Evolutionary conservation across 2,797 vertebrate species (phyloP), one percentile per base, ranked within the genome.

Genomic region (Calcarius lapponicus): DNA sequence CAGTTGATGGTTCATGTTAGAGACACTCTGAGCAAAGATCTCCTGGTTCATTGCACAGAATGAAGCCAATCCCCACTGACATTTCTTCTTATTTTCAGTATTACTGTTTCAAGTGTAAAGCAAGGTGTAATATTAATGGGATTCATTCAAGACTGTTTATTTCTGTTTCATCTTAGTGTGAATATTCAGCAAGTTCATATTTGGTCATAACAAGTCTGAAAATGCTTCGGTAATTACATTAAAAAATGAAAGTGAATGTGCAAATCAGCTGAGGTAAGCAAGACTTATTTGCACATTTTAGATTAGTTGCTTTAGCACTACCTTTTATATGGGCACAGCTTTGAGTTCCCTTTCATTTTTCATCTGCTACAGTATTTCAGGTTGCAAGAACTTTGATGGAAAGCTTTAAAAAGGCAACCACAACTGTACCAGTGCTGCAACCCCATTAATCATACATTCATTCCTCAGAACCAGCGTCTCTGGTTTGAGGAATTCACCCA

Each of bases 231-330:
- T 81, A 84, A 75, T 93, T 88, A 28, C 34, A 56, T 20, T 15
- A 86, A 88, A 88, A 79, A 67, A 31, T 47, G 79, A 82, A 93
- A 78, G 17, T 34, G 54, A 75, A 66, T 56, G 48, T 73, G 78
- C 48, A 88, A 50, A 95, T 88, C 45, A 84, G 78, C 78, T 88
- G 80, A 80, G 70, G 53, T 42, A 70, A 94, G 67, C 67, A 80
- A 42, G 43, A 29, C 32, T 72, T 64, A 34, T 22, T 93, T 94
- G 66, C 56, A 73, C 60, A 38, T 82, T 73, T 94, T 42, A 81
- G 71, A 76, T 80, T 20, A 64, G 56, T 38, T 86, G 48, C 85
- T 88, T 75, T 76, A 60, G 51, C 64, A 11, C 32, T 73, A 50
- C 51, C 81, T 94, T 94, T 83, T 79, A 43, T 40, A 76, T 8